Base-by-base conservation (phyloP, 2,113 vertebrate species). In the Pomatostomus ruficeps region DNA sequence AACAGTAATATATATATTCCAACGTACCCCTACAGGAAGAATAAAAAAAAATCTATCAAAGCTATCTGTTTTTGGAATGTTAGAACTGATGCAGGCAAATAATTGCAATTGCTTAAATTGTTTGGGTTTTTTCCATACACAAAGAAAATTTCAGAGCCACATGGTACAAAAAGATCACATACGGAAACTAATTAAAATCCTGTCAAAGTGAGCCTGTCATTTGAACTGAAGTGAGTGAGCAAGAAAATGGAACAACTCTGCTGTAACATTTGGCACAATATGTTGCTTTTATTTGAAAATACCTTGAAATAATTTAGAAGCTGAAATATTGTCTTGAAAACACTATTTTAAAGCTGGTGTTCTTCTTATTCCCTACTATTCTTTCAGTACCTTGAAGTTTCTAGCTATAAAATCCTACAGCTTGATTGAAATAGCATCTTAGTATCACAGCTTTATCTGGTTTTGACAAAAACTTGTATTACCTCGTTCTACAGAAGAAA, bases 181-280 rank as follows among this genome's bases (percentile, higher is more conserved):
- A 97, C 61, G 79, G 95, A 97, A 98, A 94, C 76, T 94, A 98
- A 98, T 98, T 98, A 97, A 98, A 98, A 96, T 55, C 52, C 23
- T 97, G 93, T 97, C 97, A 97, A 91, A 97, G 42, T 14, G 9
- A 91, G 67, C 54, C 66, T 97, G 90, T 95, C 96, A 96, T 96
- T 84, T 75, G 90, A 45, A 54, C 46, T 91, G 96, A 85, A 91
- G 48, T 85, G 87, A 96, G 48, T 62, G 70, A 96, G 61, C 11
- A 93, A 95, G 58, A 95, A 98, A 97, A 96, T 66, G 61, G 68
- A 86, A 96, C 17, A 88, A 88, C 42, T 90, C 45, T 91, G 48
- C 48, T 82, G 88, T 35, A 90, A 88, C 97, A 97, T 91, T 84
- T 89, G 74, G 72, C 68, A 94, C 62, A 86, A 65, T 46, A 74